A percentile compares a stretch with the other conserved stretches of the same genome.
Conservation (phyloP, 2,888 invertebrate genomes). For the Seladonia tumulorum region DNA sequence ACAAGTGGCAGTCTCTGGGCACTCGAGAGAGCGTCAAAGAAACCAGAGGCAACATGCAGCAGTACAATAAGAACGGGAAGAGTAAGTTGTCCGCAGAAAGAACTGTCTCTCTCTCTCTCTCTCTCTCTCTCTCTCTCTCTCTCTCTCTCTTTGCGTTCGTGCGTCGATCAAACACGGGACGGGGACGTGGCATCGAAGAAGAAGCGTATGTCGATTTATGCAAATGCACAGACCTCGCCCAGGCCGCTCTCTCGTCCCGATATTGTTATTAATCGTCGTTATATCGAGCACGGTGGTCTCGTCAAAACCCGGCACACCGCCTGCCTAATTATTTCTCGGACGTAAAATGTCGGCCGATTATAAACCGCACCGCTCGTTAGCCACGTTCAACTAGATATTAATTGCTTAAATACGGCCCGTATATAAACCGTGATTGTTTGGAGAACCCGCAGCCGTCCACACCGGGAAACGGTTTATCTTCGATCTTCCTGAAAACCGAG, state of each 20-base stretch:
- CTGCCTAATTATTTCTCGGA: conserved; percentile 47
- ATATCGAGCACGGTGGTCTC: conserved; percentile 66
- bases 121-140: neutral
- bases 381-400: conserved; percentile 4
- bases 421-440: neutral
- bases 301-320: conserved; percentile 26
- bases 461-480: neutral
- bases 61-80: conserved; percentile 75
- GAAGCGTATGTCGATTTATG: conserved; percentile 59
- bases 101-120: neutral
- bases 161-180: neutral
- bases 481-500: neutral
- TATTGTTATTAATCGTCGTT: conserved; percentile 63
- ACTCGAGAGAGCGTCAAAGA: conserved; percentile 78
- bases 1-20: conserved; percentile 80
- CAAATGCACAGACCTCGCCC: conserved; percentile 46
- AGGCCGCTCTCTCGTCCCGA: neutral
- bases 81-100: conserved; percentile 69
- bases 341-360: conserved; percentile 30
- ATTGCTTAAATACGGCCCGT: neutral
- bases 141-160: neutral
- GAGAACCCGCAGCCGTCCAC: neutral
- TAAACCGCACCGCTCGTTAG: conserved; percentile 13
- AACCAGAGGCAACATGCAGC: conserved; percentile 75
- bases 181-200: neutral